Base-by-base conservation (phyloP, 2,888 invertebrate genomes). In the Campoplex capitator region DNA sequence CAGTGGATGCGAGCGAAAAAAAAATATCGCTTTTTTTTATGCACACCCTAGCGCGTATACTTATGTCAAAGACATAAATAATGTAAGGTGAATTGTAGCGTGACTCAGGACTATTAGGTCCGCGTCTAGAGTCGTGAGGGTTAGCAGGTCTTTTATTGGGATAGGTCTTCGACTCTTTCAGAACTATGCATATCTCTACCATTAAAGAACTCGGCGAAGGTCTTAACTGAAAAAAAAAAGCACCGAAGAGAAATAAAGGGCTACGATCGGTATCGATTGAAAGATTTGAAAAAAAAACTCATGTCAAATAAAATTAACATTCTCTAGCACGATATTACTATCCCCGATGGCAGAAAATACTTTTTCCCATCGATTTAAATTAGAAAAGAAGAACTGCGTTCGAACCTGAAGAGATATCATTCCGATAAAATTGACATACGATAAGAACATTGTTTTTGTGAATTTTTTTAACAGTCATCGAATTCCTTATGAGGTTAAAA, bases 91-190 rank as follows among this genome's bases (percentile, higher is more conserved):
- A 84, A 75, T 74, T 67, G 84, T 87, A 87, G 92, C 92, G 92
- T 92, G 92, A 92, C 91, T 89, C 83, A 77, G 87, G 88, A 82
- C 90, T 88, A 92, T 92, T 92, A 91, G 88, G 83, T 84, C 75
- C 86, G 85, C 79, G 88, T 85, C 87, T 88, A 88, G 86, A 89
- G 85, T 88, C 83, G 84, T 45, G 81, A 86, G 88, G 90, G 91
- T 91, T 91, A 88, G 91, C 87, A 88, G 88, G 87, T 88, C 90
- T 90, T 91, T 91, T 90, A 91, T 92, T 92, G 92, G 91, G 92
- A 90, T 92, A 92, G 92, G 92, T 91, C 90, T 85, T 91, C 90
- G 89, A 90, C 87, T 90, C 88, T 78, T 71, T 70, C 62, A 54
- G 67, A 42, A 81, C 71, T 68, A 35, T 65, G 56, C 65, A 54